Conservation (phyloP, 2,113 vertebrate genomes). For the Hiodon tergisus region DNA sequence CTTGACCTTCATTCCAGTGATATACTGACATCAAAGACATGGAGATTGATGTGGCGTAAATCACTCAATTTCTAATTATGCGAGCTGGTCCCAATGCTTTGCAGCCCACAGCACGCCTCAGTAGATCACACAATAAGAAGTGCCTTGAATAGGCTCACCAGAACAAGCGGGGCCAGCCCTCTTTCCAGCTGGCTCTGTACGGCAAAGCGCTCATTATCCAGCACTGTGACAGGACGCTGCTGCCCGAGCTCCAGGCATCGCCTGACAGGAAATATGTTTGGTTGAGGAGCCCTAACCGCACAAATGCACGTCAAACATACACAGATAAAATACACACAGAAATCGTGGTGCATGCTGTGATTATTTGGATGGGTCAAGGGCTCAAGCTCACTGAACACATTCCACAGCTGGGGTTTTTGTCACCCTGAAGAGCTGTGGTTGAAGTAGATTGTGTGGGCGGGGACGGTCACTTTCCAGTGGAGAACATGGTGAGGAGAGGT, state of each 20-base stretch:
- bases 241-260: constrained; percentile 32
- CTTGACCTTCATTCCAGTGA: no score
- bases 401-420: constrained; percentile 27
- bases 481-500: constrained; percentile 30
- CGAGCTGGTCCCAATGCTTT: no score
- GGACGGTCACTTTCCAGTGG: constrained; percentile 21
- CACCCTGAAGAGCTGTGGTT: constrained; percentile 38
- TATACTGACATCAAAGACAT: no score
- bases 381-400: constrained; percentile 27
- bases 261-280: constrained; percentile 7
- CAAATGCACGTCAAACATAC: neutral
- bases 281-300: neutral
- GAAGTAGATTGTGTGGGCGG: constrained; percentile 30
- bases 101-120: neutral
- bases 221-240: constrained; percentile 28
- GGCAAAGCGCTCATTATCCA: constrained; percentile 36
- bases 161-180: constrained; percentile 22
- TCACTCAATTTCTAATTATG: no score
- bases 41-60: no score
- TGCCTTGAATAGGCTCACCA: constrained; percentile 25
- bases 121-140: neutral
- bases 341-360: neutral
- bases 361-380: neutral
- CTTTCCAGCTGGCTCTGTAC: constrained; percentile 34
- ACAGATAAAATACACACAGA: neutral